phyloP scores from a whole-genome alignment of 2,797 vertebrate species.

The Masticophis lateralis region DNA sequence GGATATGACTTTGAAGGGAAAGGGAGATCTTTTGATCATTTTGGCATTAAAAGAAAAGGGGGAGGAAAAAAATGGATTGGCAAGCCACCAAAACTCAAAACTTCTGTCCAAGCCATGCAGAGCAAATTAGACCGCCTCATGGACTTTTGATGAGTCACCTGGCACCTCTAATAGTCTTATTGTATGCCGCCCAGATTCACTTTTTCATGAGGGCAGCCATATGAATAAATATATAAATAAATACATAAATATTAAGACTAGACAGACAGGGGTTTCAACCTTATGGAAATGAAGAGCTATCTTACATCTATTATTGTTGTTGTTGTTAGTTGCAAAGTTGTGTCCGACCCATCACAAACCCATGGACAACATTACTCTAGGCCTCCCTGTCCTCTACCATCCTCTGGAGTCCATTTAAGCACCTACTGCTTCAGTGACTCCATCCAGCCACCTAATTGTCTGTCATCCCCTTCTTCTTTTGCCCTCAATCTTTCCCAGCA shows the following conservation, averaged over 20 bases:
- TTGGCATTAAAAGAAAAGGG: not conserved
- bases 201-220: not conserved
- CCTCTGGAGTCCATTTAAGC: too few species aligned
- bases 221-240: not conserved
- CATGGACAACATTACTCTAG: too few species aligned
- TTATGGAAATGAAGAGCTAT: not conserved
- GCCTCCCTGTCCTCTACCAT: too few species aligned
- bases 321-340: too few species aligned
- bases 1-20: not conserved
- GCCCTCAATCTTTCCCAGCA: too few species aligned
- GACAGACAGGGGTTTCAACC: slow-evolving; percentile 1
- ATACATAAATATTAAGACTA: not conserved
- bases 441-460: too few species aligned
- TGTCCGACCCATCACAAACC: too few species aligned
- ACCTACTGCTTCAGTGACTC: too few species aligned
- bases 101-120: not conserved
- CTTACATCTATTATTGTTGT: not conserved
- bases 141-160: slow-evolving; percentile 21
- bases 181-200: not conserved
- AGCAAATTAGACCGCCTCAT: not conserved
- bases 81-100: not conserved
- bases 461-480: too few species aligned
- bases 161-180: not conserved
- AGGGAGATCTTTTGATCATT: not conserved
- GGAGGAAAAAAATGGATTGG: not conserved